Base-by-base conservation (phyloP, 2,113 vertebrate genomes). In the Pseudonaja textilis region DNA sequence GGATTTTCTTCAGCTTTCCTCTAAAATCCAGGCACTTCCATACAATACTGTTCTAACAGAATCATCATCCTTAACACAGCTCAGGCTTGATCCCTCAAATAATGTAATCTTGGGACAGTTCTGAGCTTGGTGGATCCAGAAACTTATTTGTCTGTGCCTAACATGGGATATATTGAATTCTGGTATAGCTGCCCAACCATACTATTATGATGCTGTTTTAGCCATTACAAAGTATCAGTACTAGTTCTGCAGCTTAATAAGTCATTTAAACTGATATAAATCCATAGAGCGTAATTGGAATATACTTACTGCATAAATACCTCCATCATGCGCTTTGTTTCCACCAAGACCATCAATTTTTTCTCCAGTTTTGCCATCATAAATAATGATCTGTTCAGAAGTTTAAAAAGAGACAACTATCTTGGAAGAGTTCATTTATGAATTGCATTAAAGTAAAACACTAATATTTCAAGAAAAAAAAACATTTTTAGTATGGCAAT, bases 261-360 rank as follows among this genome's bases (percentile, higher is more conserved):
- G 7, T 81, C 16, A 39, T 20, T 81, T 39, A 39, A 42, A 81
- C 16, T 20, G n/a, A 45, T 23, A 11, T 3, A 52, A 92, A 92
- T 39, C 45, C 34, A 88, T 20, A 88, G 14, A 47, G 1, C 12
- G 8, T 5, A 0, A 25, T 1, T 34, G n/a, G 1, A 81, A 88
- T 25, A 4, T 92, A 99, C 99, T 98, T 97, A 99, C 99, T 61
- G 99, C 98, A 87, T 99, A 99, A 94, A 99, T 97, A 92, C 99
- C 99, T 87, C 99, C 99, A 2, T 98, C 98, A n/a, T 99, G 99
- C 74, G 99, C 99, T 94, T 98, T 99, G 92, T 96, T 97, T 94
- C 97, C 98, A 55, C 99, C 99, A 74, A 99, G 98, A 0, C 97
- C 92, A 18, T 96, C 95, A 1, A 98, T 90, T 89, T 95, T 97